phyloP scores from a whole-genome alignment of 2,888 invertebrate genomes.

The Amphipoea lucens region DNA sequence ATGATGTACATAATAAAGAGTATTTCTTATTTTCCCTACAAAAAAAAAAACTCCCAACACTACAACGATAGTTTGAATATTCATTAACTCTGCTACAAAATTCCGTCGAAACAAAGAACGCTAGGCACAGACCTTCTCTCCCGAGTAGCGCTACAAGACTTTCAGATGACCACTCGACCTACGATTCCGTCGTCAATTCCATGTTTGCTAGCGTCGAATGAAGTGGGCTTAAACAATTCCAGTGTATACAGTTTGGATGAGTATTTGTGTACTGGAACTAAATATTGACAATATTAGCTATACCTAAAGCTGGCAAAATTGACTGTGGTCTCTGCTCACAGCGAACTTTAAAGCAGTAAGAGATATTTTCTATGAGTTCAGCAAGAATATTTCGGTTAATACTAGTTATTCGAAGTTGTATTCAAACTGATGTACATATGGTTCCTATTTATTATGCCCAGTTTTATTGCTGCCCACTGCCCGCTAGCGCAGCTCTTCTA shows the following conservation, averaged over 20 bases:
- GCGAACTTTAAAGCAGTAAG: background rate
- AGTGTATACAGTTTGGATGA: constrained; percentile 17
- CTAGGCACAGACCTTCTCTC: constrained; percentile 26
- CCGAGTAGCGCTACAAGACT: constrained; percentile 48
- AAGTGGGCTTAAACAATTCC: constrained; percentile 48
- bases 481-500: background rate
- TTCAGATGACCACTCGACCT: constrained; percentile 57
- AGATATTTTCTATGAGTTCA: background rate
- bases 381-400: background rate
- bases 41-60: constrained; percentile 1
- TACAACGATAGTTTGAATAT: constrained; percentile 30
- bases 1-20: background rate
- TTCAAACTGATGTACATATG: background rate
- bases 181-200: constrained; percentile 52
- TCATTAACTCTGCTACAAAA: constrained; percentile 26
- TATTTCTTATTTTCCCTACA: background rate
- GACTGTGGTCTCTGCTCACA: background rate
- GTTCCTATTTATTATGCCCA: background rate
- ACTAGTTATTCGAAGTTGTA: background rate
- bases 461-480: background rate
- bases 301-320: background rate
- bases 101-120: constrained; percentile 25
- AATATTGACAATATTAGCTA: constrained; percentile 2
- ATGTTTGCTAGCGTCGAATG: constrained; percentile 50
- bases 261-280: constrained; percentile 27